phyloP scores from a whole-genome alignment of 2,888 invertebrate species.

The Leptopilina drosophilae region DNA sequence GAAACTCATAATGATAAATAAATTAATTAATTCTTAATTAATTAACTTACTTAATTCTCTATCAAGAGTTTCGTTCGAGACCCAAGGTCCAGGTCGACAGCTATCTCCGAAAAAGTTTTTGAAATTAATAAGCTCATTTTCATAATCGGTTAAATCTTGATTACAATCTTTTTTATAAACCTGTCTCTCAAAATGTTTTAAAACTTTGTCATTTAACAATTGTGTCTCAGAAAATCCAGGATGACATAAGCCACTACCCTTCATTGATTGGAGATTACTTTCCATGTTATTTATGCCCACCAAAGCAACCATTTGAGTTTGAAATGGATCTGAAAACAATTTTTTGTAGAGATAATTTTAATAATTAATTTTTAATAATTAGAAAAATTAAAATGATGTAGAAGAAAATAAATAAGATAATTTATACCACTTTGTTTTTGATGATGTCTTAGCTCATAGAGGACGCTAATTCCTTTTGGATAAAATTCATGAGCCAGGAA shows the following conservation, averaged over 20 bases:
- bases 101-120: slow-evolving; percentile 82
- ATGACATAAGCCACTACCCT: slow-evolving; percentile 81
- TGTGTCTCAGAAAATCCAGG: slow-evolving; percentile 81
- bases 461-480: slow-evolving; percentile 61
- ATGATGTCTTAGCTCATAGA: slow-evolving; percentile 66
- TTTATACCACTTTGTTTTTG: slow-evolving; percentile 71
- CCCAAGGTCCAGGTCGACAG: slow-evolving; percentile 87
- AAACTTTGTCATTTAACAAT: slow-evolving; percentile 80
- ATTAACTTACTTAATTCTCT: slow-evolving; percentile 80
- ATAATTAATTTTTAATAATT: too few species aligned
- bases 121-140: slow-evolving; percentile 82
- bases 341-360: not conserved
- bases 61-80: slow-evolving; percentile 79
- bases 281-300: slow-evolving; percentile 75
- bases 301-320: slow-evolving; percentile 82
- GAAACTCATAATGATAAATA: not conserved
- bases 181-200: slow-evolving; percentile 81
- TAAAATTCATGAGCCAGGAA: slow-evolving; percentile 77
- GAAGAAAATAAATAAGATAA: not conserved
- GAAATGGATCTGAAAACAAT: slow-evolving; percentile 75
- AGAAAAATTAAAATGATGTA: too few species aligned
- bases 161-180: slow-evolving; percentile 73
- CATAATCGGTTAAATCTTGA: slow-evolving; percentile 69
- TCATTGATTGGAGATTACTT: slow-evolving; percentile 77
- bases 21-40: not conserved